Base-by-base conservation (phyloP, 1,140 invertebrate species). In the Scaptodrosophila lebanonensis region DNA sequence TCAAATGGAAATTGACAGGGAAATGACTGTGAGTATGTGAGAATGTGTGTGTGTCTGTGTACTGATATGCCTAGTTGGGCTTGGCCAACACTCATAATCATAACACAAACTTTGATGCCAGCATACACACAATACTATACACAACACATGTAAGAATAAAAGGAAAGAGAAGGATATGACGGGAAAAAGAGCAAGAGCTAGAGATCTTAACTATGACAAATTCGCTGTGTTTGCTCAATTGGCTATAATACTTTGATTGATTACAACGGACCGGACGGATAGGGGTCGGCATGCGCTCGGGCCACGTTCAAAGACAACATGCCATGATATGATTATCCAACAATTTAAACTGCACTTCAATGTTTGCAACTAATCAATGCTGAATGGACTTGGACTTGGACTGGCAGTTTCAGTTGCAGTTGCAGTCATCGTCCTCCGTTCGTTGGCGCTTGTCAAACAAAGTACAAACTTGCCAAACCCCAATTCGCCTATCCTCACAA, bases 321-420 rank as follows among this genome's bases (percentile, higher is more conserved):
- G 62, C 38, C 60, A 71, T 70, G 70, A 75, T 75, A 73, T 75
- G 70, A 65, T 75, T 69, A 75, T 57, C 43, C 35, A 65, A 54
- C 50, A 43, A 59, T 71, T 72, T 66, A 49, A 57, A 66, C 35
- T 57, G 33, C 47, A 53, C 35, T 43, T 18, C 43, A 52, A 29
- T 61, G 50, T 54, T 56, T 47, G 54, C 38, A 52, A 45, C 29
- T 52, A 42, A 60, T 58, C 71, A 71, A 71, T 71, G 32, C 3
- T 25, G 60, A 71, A 52, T 61, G 54, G 25, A 12, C 16, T 25
- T 29, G 22, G 22, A 1, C 16, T 4, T 15, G 9, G 35, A 25
- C 33, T 32, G 3, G 32, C 12, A 25, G 22, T 25, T 25, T 25
- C 22, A 25, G 8, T 25, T 3, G 22, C 8, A 25, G 3, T n/a